Percentiles rank a stretch among this genome's conserved stretches.
phyloP scores from a whole-genome alignment of 2,113 vertebrate genomes.

The Callospermophilus lateralis region DNA sequence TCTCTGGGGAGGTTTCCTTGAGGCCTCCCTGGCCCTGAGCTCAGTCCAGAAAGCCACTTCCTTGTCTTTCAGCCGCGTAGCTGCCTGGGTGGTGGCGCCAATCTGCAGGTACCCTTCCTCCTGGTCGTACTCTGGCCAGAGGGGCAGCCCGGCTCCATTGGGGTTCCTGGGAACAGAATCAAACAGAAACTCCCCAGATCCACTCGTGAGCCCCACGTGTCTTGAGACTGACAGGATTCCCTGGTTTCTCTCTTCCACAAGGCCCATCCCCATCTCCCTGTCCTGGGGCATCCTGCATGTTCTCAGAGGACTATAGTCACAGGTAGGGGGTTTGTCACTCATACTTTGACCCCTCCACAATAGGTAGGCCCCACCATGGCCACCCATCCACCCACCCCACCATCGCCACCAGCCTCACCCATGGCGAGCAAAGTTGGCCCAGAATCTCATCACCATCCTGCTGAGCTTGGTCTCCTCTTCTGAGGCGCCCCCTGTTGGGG shows the following conservation, averaged over 20 bases:
- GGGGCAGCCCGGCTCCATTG: conserved; percentile 63
- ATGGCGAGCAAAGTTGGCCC: conserved; percentile 79
- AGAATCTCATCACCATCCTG: conserved; percentile 77
- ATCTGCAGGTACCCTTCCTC: conserved; percentile 76
- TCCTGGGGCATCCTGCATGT: too few relatives aligned
- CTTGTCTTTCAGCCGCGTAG: conserved; percentile 67
- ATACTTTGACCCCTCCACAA: neutral
- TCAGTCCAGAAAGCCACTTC: conserved; percentile 75
- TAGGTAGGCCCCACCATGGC: too few relatives aligned
- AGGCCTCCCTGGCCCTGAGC: neutral
- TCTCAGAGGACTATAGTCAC: neutral
- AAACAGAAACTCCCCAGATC: neutral
- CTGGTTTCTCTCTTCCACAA: neutral
- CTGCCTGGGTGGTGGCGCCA: neutral
- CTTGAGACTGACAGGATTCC: neutral
- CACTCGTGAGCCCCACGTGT: neutral
- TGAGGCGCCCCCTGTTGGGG: neutral
- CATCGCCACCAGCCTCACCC: conserved; percentile 74
- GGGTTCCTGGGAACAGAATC: conserved; percentile 72
- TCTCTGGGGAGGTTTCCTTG: fast-evolving
- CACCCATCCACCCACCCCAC: neutral
- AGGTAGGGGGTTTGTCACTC: neutral
- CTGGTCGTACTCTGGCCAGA: conserved; percentile 61
- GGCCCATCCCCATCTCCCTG: too few relatives aligned
- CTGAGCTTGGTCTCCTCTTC: conserved; percentile 74